phyloP scores from a whole-genome alignment of 1,140 invertebrate species.

The Pogonognathellus flavescens region DNA sequence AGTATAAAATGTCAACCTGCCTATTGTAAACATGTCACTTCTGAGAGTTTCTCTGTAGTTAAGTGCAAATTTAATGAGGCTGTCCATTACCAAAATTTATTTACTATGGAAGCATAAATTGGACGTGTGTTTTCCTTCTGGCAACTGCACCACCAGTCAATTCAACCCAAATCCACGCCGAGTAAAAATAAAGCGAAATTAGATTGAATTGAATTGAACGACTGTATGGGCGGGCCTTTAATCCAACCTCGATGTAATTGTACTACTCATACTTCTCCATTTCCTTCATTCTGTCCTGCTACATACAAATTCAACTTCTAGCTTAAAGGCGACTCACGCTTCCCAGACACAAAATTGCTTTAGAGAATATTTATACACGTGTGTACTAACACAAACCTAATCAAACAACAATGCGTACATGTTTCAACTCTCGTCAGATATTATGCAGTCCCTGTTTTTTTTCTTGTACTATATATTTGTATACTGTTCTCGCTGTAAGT shows the following conservation, averaged over 20 bases:
- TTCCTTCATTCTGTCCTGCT: not conserved
- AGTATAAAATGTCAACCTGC: constrained; percentile 50
- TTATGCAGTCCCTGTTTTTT: too few species aligned
- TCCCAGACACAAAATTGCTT: too few species aligned
- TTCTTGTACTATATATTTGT: too few species aligned
- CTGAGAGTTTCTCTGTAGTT: constrained; percentile 52
- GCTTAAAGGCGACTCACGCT: too few species aligned
- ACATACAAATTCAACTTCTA: not conserved
- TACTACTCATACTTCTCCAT: constrained; percentile 6
- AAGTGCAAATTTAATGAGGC: constrained; percentile 59
- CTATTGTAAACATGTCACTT: constrained; percentile 57
- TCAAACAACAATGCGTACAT: too few species aligned
- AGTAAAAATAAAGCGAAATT: constrained; percentile 28
- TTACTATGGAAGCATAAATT: constrained; percentile 29
- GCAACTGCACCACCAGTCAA: constrained; percentile 20
- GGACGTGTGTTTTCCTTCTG: constrained; percentile 10
- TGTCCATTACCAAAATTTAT: constrained; percentile 52
- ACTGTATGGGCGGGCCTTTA: constrained; percentile 9
- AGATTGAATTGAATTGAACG: constrained; percentile 30
- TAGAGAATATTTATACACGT: too few species aligned
- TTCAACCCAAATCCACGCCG: constrained; percentile 9
- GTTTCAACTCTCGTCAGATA: too few species aligned
- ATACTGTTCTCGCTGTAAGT: too few species aligned
- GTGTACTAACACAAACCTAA: too few species aligned
- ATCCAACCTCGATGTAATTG: constrained; percentile 10